These are phyloP conservation scores for Acomys russatus DNA, from an alignment of 2,797 vertebrate genomes.

Conservation along the genomic window DNA sequence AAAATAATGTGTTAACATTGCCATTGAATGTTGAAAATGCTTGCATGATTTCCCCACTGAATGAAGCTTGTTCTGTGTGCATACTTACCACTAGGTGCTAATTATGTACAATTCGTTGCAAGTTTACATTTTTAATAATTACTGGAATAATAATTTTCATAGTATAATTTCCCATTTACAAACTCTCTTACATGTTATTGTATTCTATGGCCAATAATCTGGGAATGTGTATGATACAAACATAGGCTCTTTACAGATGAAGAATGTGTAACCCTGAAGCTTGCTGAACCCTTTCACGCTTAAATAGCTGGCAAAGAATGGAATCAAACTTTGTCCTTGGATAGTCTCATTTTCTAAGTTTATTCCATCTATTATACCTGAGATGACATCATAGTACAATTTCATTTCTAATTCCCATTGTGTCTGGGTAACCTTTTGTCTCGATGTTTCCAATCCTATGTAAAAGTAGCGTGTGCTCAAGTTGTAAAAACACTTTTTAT, in stretches of 20 bases:
- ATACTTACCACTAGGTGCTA: constrained; percentile 1
- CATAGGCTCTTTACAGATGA: background rate
- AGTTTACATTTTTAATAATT: constrained; percentile 10
- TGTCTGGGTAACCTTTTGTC: background rate
- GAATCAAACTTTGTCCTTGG: background rate
- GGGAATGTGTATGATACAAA: background rate
- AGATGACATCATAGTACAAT: background rate
- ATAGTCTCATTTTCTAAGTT: background rate
- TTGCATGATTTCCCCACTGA: constrained; percentile 51
- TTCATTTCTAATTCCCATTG: background rate
- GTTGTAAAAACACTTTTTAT: background rate
- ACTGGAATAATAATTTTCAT: background rate
- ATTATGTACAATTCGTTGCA: constrained; percentile 3
- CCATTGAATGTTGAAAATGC: background rate
- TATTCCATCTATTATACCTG: background rate
- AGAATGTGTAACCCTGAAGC: background rate
- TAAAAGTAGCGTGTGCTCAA: constrained; percentile 45
- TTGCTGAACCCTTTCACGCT: background rate
- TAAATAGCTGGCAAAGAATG: background rate
- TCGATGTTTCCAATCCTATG: background rate
- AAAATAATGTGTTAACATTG: constrained; percentile 12
- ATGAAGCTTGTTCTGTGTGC: constrained; percentile 14
- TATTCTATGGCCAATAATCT: background rate
- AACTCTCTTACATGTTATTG: background rate
- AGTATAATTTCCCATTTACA: background rate